phyloP scores from a whole-genome alignment of 1,140 invertebrate species.

The Frieseomelitta varia region DNA sequence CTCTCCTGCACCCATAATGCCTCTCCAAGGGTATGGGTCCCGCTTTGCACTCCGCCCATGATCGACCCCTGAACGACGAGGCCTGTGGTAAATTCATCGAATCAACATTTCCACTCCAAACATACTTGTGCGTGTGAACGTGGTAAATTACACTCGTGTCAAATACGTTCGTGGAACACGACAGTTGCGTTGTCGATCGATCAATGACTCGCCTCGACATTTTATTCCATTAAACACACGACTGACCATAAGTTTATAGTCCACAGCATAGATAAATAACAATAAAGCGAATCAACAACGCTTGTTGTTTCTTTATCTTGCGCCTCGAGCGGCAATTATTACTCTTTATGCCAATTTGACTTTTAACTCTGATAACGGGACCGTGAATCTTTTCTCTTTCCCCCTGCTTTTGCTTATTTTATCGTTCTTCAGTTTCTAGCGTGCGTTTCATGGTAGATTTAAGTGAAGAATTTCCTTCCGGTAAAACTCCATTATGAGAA shows the following conservation, averaged over 20 bases:
- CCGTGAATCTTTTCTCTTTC: not conserved
- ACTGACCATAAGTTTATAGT: not conserved
- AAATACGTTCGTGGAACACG: not conserved
- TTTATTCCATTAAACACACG: not conserved
- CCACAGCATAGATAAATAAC: not conserved
- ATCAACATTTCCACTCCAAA: not conserved
- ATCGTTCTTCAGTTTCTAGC: not conserved
- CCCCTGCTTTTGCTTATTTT: not conserved
- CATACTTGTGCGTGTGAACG: not conserved
- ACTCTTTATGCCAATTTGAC: not conserved
- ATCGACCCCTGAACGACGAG: constrained; percentile 46
- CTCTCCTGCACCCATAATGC: constrained; percentile 80
- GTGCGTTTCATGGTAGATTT: not conserved
- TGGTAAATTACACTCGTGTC: not conserved
- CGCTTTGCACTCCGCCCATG: constrained; percentile 80
- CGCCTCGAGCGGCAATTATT: not conserved
- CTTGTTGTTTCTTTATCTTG: not conserved
- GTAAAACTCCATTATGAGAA: not conserved
- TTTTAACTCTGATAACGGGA: not conserved
- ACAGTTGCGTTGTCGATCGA: not conserved
- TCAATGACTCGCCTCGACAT: not conserved
- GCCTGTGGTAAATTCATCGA: constrained; percentile 30
- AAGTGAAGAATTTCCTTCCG: not conserved
- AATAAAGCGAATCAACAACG: not conserved
- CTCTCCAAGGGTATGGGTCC: constrained; percentile 78